Evolutionary conservation across 2,888 invertebrate species (phyloP).

Genomic region (Hypsopygia costalis): DNA sequence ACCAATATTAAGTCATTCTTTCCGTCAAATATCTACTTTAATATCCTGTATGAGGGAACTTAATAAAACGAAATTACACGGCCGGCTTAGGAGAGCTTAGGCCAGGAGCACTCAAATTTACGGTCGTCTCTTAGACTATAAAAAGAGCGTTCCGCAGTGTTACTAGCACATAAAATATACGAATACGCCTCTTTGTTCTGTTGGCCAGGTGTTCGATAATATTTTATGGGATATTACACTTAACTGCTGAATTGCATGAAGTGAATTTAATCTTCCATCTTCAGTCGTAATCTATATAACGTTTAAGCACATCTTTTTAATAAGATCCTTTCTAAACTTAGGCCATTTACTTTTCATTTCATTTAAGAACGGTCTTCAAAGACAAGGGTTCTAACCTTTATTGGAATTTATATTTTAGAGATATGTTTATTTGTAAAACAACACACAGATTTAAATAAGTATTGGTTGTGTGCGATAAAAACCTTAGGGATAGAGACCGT

Average conservation of each 20-base stretch:
- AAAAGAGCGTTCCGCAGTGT: conserved; percentile 49
- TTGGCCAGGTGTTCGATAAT: conserved; percentile 31
- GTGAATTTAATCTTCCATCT: not conserved
- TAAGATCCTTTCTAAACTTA: too few relatives aligned
- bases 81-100: conserved; percentile 43
- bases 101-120: conserved; percentile 55
- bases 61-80: conserved; percentile 64
- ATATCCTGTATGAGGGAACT: conserved; percentile 43
- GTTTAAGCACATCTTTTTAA: too few relatives aligned
- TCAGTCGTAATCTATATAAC: too few relatives aligned
- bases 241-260: conserved; percentile 3
- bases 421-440: too few relatives aligned
- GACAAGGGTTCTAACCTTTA: too few relatives aligned
- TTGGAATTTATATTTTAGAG: too few relatives aligned
- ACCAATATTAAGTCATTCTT: conserved; percentile 21
- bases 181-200: conserved; percentile 11
- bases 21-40: conserved; percentile 33
- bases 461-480: too few relatives aligned
- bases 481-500: too few relatives aligned
- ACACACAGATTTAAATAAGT: too few relatives aligned
- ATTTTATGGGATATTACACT: conserved; percentile 29
- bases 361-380: too few relatives aligned
- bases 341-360: too few relatives aligned
- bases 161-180: conserved; percentile 41
- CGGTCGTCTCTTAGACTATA: conserved; percentile 52